Evolutionary conservation across 2,797 vertebrate species (phyloP).

Genomic region (Tangara arthus): DNA sequence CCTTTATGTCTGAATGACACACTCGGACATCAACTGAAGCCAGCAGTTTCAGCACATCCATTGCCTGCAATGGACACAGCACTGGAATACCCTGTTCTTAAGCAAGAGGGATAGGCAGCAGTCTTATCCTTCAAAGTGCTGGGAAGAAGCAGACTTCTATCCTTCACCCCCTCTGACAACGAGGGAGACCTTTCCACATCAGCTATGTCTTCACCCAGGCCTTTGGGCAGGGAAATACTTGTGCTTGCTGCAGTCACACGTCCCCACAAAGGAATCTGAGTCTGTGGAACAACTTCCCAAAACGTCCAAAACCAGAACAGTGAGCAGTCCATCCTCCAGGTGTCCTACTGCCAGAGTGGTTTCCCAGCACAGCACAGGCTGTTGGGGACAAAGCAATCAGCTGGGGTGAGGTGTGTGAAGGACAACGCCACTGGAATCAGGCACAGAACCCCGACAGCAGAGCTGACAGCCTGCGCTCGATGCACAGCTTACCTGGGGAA

Average conservation of each 20-base stretch:
- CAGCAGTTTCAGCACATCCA: constrained; percentile 27
- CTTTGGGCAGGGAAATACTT: not conserved
- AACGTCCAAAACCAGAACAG: not conserved
- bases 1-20: constrained; percentile 36
- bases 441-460: constrained; percentile 79
- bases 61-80: constrained; percentile 59
- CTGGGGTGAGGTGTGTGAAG: not conserved
- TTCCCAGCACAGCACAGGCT: not conserved
- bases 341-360: not conserved
- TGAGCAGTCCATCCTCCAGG: not conserved
- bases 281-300: constrained; percentile 31
- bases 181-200: not conserved
- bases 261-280: not conserved
- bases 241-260: not conserved
- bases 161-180: not conserved
- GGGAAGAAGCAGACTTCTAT: constrained; percentile 22
- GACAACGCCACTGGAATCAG: constrained; percentile 53
- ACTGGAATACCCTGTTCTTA: constrained; percentile 30
- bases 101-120: not conserved
- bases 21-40: not conserved
- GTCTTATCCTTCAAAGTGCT: constrained; percentile 27
- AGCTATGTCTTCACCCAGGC: not conserved
- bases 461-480: constrained; percentile 88
- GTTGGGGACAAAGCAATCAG: not conserved
- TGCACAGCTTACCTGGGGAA: constrained; percentile 88